Base-by-base conservation (phyloP, 2,888 invertebrate genomes). In the Drosophila niveifrons region DNA sequence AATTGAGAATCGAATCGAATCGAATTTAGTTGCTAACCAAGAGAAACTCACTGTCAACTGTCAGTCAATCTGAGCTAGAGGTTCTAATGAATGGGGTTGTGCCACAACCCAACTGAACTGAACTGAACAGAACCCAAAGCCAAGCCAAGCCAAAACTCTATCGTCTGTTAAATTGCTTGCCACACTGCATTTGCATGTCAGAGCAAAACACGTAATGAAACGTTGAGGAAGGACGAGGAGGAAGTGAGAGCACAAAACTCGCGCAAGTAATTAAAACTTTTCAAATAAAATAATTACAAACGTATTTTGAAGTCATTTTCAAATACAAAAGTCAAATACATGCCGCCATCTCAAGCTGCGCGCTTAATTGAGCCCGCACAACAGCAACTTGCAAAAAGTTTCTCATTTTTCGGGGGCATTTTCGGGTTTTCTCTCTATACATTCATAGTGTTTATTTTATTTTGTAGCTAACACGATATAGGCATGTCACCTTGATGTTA, bases 241-340 rank as follows among this genome's bases (percentile, higher is more conserved):
- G 3, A n/a, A n/a, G n/a, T n/a, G n/a, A 6, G 39, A 29, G 23
- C 23, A 0, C n/a, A 8, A 13, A 67, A 65, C 69, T 74, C 74
- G 73, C 59, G 66, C 78, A 83, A 83, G 82, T 88, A 84, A 87
- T 87, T 88, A 87, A 88, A 87, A 87, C 78, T 88, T 87, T 87
- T 86, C 78, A 79, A 80, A 86, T 86, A 75, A 88, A 84, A 84
- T 82, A 86, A 86, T 88, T 87, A 83, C 76, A 72, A 78, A 70
- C 70, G 81, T 75, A 78, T 80, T 77, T 72, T 34, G 55, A 68
- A 80, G 76, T 70, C 81, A 75, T 80, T 82, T 66, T 52, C 70
- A 75, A 77, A 82, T 75, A 75, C 80, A 80, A 86, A 87, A 86
- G 80, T 83, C 82, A 84, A 86, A 84, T 75, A 80, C 84, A 78